These are phyloP conservation scores for Sparidentex hasta DNA, from an alignment of 2,797 vertebrate species.

Conservation along the genomic window DNA sequence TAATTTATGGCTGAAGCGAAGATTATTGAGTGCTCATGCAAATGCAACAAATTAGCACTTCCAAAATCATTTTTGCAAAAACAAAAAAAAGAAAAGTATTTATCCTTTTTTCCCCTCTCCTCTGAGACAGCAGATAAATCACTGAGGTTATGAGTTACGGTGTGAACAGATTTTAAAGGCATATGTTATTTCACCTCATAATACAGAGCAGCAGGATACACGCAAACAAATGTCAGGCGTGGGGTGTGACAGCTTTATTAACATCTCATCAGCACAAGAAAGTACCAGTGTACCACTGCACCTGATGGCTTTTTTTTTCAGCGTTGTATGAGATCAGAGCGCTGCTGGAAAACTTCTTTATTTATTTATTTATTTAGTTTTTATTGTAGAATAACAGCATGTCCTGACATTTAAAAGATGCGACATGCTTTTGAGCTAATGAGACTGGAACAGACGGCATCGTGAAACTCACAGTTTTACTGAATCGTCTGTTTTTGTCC, in stretches of 20 bases:
- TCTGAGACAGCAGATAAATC: slow-evolving; percentile 21
- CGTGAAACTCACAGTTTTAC: slow-evolving; percentile 45
- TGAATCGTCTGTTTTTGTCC: slow-evolving; percentile 25
- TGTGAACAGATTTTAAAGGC: slow-evolving; percentile 22
- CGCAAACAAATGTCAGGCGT: slow-evolving; percentile 16
- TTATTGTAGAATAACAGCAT: slow-evolving; percentile 28
- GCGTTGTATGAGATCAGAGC: slow-evolving; percentile 38
- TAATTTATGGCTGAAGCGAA: slow-evolving; percentile 52
- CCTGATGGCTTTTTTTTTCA: slow-evolving; percentile 32
- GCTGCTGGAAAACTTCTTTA: slow-evolving; percentile 4
- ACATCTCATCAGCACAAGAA: slow-evolving; percentile 36
- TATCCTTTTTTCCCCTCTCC: not conserved
- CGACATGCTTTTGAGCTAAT: slow-evolving; percentile 60
- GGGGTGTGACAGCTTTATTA: slow-evolving; percentile 47
- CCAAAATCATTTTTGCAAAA: slow-evolving; percentile 51
- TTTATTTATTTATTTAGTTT: not conserved
- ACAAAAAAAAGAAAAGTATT: not conserved
- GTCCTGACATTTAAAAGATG: slow-evolving; percentile 57
- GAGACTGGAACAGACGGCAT: slow-evolving; percentile 34
- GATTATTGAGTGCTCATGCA: slow-evolving; percentile 44
- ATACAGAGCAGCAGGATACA: slow-evolving; percentile 8
- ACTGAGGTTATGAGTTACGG: slow-evolving; percentile 24
- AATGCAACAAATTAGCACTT: slow-evolving; percentile 54
- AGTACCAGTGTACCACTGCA: slow-evolving; percentile 17
- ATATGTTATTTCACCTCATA: slow-evolving; percentile 45